Conservation (phyloP, 2,888 invertebrate genomes). For the Latheticus oryzae region DNA sequence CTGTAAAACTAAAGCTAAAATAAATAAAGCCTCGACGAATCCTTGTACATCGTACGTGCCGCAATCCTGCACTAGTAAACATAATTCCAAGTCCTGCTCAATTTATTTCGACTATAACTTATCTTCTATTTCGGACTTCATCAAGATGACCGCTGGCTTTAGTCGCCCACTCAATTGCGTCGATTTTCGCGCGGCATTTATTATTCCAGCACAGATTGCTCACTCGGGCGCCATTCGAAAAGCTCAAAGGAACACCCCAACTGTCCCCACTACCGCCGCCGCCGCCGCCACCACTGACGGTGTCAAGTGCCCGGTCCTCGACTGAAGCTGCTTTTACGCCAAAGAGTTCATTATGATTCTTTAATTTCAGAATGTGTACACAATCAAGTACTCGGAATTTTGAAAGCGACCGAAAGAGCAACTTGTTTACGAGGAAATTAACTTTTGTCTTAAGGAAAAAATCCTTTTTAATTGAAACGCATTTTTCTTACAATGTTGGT, state of each 20-base stretch:
- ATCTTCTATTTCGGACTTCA: no score
- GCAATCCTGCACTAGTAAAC: conserved; percentile 13
- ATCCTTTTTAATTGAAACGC: conserved; percentile 35
- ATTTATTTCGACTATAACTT: conserved; percentile 38
- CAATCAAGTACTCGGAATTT: conserved; percentile 46
- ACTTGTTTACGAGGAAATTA: conserved; percentile 42
- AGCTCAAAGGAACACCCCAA: conserved; percentile 55
- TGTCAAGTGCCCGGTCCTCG: conserved; percentile 49
- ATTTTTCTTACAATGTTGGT: conserved; percentile 27
- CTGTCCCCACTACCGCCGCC: conserved; percentile 40
- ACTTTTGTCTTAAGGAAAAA: conserved; percentile 30
- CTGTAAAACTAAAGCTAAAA: conserved; percentile 22
- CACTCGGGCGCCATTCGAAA: conserved; percentile 56
- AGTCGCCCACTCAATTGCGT: conserved; percentile 46
- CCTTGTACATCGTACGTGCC: conserved; percentile 31
- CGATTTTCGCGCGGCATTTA: conserved; percentile 53
- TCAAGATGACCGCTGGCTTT: conserved; percentile 29
- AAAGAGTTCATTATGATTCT: conserved; percentile 59
- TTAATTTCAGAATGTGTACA: conserved; percentile 58
- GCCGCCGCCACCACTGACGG: conserved; percentile 35
- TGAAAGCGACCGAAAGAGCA: conserved; percentile 36
- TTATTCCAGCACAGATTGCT: conserved; percentile 56
- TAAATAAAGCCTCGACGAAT: conserved; percentile 8
- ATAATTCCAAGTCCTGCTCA: conserved; percentile 2
- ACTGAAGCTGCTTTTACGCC: conserved; percentile 50